Evolutionary conservation across 2,113 vertebrate species (phyloP).

Genomic region (Phylloscopus trochilus): DNA sequence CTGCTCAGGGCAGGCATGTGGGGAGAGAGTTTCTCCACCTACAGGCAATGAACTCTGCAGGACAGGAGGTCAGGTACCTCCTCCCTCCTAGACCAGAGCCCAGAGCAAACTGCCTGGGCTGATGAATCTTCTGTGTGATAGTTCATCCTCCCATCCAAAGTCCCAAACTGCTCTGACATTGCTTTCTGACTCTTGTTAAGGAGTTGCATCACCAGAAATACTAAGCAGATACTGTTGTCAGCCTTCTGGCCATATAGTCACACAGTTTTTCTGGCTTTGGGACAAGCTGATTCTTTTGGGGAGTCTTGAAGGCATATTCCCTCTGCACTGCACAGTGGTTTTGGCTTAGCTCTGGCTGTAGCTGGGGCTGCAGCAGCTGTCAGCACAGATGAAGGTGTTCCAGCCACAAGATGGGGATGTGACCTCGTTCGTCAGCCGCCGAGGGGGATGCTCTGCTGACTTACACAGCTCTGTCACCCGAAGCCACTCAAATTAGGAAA

Average conservation of each 20-base stretch:
- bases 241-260: neutral
- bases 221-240: neutral
- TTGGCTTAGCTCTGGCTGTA: neutral
- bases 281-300: neutral
- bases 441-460: neutral
- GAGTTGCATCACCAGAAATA: neutral
- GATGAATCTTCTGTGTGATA: neutral
- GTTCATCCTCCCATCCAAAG: neutral
- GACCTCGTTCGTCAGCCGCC: neutral
- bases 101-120: neutral
- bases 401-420: slow-evolving; percentile 52
- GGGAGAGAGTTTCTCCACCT: neutral
- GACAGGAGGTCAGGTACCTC: neutral
- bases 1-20: neutral
- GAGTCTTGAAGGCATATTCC: neutral
- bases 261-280: neutral
- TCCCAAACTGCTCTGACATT: neutral
- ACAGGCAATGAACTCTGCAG: neutral
- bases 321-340: neutral
- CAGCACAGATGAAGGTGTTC: neutral
- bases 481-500: neutral
- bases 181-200: neutral
- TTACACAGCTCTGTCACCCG: neutral
- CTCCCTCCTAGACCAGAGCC: neutral
- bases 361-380: neutral